Percentiles rank a stretch among this genome's conserved stretches.
phyloP scores from a whole-genome alignment of 2,888 invertebrate species.

The Apotomis capreana region DNA sequence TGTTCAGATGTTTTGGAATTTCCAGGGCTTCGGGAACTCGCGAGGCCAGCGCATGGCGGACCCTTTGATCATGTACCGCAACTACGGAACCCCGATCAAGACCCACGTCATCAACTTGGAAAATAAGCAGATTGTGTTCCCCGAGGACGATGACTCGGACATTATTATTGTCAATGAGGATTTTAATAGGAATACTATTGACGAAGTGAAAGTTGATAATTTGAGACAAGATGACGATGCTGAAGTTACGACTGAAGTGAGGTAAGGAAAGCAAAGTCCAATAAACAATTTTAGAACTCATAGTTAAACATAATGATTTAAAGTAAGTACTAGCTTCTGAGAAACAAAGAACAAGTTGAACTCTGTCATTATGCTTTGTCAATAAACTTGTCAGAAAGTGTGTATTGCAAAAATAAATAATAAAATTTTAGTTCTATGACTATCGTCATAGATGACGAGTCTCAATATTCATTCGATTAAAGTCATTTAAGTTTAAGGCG shows the following conservation, averaged over 20 bases:
- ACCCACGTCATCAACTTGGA: constrained; percentile 67
- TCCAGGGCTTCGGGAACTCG: constrained; percentile 88
- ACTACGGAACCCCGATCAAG: constrained; percentile 67
- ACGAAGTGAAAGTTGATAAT: constrained; percentile 57
- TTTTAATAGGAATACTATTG: constrained; percentile 62
- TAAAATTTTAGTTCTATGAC: no score
- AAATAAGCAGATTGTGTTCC: constrained; percentile 73
- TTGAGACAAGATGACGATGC: constrained; percentile 53
- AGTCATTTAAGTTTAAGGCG: no score
- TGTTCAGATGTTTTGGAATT: constrained; percentile 91
- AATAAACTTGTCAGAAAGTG: no score
- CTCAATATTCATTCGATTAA: no score
- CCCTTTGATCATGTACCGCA: constrained; percentile 72
- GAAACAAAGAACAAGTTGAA: no score
- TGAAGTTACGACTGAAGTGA: constrained; percentile 46
- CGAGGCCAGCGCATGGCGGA: constrained; percentile 87
- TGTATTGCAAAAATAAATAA: no score
- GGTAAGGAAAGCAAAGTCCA: not conserved
- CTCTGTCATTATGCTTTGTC: no score
- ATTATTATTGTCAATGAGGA: constrained; percentile 78
- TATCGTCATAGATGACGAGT: no score
- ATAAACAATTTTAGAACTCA: no score
- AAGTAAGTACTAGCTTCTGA: no score
- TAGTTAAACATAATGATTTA: no score
- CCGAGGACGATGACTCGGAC: constrained; percentile 74